Conservation (phyloP, 2,113 vertebrate species). For the Fregata magnificens region DNA sequence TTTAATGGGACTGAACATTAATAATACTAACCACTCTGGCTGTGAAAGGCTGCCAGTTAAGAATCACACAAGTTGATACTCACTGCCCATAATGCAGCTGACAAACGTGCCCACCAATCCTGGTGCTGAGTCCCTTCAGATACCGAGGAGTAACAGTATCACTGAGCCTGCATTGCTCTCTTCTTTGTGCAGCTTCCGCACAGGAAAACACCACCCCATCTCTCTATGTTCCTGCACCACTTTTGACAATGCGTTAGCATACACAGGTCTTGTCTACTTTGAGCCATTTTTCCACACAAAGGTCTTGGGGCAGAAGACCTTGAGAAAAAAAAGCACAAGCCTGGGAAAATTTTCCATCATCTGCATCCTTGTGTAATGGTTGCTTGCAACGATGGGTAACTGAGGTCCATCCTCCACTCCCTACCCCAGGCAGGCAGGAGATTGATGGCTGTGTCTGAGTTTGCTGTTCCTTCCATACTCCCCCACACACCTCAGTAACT, state of each 20-base stretch:
- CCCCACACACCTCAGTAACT: background rate
- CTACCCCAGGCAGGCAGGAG: background rate
- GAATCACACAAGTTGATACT: background rate
- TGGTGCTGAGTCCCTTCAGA: background rate
- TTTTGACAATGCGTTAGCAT: background rate
- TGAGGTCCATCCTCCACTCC: background rate
- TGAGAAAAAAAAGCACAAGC: background rate
- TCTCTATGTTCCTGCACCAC: background rate
- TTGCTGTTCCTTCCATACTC: background rate
- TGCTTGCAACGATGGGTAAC: background rate
- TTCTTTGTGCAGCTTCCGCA: background rate
- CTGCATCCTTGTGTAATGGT: background rate
- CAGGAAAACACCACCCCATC: background rate
- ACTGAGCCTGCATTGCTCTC: background rate
- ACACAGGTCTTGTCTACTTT: background rate
- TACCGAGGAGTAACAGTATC: background rate
- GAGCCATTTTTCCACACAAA: background rate
- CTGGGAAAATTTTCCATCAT: background rate
- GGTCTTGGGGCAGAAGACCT: background rate
- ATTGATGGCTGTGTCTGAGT: conserved; percentile 50
- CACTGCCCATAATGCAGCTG: background rate
- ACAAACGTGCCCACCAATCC: background rate
- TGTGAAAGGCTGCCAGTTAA: background rate
- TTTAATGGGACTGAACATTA: background rate
- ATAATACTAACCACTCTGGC: background rate